These are phyloP conservation scores for Epizoanthus illoricatus DNA, from an alignment of 92 coral and sea anemone species.

Conservation along the genomic window DNA sequence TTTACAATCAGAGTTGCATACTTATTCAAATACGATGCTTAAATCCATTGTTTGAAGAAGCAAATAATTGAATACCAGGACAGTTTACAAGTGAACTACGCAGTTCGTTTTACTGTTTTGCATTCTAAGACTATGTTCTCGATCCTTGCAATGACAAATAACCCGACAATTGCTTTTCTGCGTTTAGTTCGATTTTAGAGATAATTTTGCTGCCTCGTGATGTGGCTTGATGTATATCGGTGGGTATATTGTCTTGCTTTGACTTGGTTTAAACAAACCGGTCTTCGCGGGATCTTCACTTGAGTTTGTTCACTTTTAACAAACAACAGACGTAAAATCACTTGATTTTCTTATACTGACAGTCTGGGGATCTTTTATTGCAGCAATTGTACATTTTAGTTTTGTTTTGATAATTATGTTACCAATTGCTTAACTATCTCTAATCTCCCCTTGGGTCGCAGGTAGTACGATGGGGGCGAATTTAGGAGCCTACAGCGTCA, in stretches of 20 bases:
- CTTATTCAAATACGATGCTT: slow-evolving; percentile 4
- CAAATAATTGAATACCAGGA: slow-evolving; percentile 23
- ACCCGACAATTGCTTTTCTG: background rate
- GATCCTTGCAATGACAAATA: background rate
- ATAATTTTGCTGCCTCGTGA: background rate
- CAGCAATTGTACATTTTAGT: no score
- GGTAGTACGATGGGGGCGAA: slow-evolving; percentile 35
- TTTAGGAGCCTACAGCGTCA: slow-evolving; percentile 34
- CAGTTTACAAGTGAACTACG: slow-evolving; percentile 12
- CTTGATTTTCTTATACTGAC: no score
- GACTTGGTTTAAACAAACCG: background rate
- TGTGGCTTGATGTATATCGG: background rate
- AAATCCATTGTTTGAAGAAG: slow-evolving; percentile 22
- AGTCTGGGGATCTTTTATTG: no score
- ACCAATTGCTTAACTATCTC: no score
- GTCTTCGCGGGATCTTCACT: no score
- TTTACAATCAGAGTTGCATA: background rate
- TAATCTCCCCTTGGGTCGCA: slow-evolving; percentile 1
- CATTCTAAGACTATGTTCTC: background rate
- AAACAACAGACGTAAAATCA: no score
- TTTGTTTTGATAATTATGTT: background rate
- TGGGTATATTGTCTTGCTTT: background rate
- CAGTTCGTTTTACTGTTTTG: slow-evolving; percentile 9
- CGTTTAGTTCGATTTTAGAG: background rate
- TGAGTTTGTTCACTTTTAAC: no score